Evolutionary conservation across 2,797 vertebrate genomes (phyloP).

Genomic region (Rhadinocentrus ornatus): DNA sequence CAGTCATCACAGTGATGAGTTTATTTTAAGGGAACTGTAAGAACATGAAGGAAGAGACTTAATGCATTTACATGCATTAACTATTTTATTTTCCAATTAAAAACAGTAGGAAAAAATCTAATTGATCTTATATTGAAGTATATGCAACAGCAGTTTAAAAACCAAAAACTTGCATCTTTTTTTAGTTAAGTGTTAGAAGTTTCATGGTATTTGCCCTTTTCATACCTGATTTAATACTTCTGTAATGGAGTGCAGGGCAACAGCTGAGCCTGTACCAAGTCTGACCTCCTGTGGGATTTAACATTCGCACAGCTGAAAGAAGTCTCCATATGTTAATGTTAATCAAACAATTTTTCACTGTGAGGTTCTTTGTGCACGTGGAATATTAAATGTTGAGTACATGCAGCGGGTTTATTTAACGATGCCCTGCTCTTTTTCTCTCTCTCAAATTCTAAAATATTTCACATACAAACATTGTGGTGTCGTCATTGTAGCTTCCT

Average conservation of each 20-base stretch:
- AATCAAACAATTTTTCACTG: conserved; percentile 8
- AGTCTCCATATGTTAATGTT: conserved; percentile 9
- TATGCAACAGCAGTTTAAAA: neutral
- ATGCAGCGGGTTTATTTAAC: too few species aligned
- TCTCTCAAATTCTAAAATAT: neutral
- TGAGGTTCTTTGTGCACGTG: neutral
- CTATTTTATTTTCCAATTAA: too few species aligned
- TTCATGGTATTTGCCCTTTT: conserved; percentile 16
- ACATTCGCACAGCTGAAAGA: conserved; percentile 37
- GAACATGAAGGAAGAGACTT: too few species aligned
- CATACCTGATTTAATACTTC: conserved; percentile 38
- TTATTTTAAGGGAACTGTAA: too few species aligned
- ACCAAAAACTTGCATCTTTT: conserved; percentile 7
- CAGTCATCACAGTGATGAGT: neutral
- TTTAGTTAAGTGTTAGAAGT: conserved; percentile 25
- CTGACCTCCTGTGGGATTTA: conserved; percentile 33
- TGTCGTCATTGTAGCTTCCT: neutral
- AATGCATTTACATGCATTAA: too few species aligned
- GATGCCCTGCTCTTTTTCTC: neutral
- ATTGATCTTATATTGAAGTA: too few species aligned
- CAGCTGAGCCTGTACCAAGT: conserved; percentile 53
- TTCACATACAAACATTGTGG: neutral
- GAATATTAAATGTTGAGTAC: neutral
- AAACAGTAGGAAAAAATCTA: too few species aligned
- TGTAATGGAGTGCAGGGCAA: conserved; percentile 26